Percentiles rank a stretch among this genome's conserved stretches.
Conservation (phyloP, 2,888 invertebrate species). For the Cerceris ruficornis region DNA sequence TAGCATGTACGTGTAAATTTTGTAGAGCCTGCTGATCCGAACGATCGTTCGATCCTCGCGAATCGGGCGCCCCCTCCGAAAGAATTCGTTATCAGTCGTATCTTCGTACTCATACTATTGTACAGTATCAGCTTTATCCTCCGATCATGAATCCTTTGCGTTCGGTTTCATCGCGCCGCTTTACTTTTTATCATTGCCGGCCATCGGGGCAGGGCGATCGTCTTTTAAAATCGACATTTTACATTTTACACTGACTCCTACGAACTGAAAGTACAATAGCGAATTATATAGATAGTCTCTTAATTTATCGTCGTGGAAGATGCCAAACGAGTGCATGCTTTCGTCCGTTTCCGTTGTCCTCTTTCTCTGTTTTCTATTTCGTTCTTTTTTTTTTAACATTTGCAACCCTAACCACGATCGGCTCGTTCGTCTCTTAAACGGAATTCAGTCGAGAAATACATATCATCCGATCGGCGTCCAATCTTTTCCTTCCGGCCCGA, state of each 20-base stretch:
- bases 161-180: slow-evolving; percentile 57
- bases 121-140: slow-evolving; percentile 65
- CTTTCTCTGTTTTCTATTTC: not conserved
- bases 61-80: slow-evolving; percentile 54
- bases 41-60: slow-evolving; percentile 41
- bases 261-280: slow-evolving; percentile 38
- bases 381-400: not conserved
- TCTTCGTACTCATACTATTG: slow-evolving; percentile 72
- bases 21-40: slow-evolving; percentile 4
- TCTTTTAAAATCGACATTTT: slow-evolving; percentile 27
- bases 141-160: slow-evolving; percentile 41
- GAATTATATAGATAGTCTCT: slow-evolving; percentile 27
- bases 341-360: not conserved
- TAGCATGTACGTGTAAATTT: not conserved
- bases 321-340: slow-evolving; percentile 23
- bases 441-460: not conserved
- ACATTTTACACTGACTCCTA: slow-evolving; percentile 46
- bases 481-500: not conserved
- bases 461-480: not conserved
- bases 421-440: too few species aligned
- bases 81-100: slow-evolving; percentile 71
- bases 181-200: slow-evolving; percentile 49
- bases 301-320: slow-evolving; percentile 56
- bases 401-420: slow-evolving; percentile 12
- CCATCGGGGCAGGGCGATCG: slow-evolving; percentile 6